A percentile compares a stretch with the other conserved stretches of the same genome.
Evolutionary conservation across 2,113 vertebrate genomes (phyloP).

Genomic region (Neogale vison): DNA sequence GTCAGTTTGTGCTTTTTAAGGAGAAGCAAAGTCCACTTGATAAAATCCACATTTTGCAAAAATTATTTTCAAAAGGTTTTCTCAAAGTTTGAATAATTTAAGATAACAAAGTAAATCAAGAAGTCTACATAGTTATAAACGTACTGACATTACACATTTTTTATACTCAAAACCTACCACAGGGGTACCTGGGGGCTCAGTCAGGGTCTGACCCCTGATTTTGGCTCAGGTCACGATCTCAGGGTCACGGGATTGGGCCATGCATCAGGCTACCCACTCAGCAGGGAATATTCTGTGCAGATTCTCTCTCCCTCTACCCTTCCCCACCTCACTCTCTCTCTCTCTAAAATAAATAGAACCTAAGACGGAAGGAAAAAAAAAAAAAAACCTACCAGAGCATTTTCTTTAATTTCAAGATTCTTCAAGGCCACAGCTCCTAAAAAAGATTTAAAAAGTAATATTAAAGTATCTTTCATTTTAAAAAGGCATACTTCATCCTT

Average conservation of each 20-base stretch:
- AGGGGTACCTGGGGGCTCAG: constrained; percentile 52
- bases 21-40: not conserved
- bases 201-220: not conserved
- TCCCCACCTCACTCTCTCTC: not conserved
- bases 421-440: constrained; percentile 93
- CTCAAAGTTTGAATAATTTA: constrained; percentile 43
- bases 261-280: not conserved
- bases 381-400: constrained; percentile 93
- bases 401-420: constrained; percentile 98
- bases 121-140: not conserved
- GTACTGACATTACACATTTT: constrained; percentile 28
- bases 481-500: not conserved
- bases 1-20: not conserved
- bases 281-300: not conserved
- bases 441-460: constrained; percentile 32
- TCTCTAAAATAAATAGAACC: not conserved
- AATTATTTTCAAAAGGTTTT: not conserved
- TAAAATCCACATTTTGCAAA: constrained; percentile 36
- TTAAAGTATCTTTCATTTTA: constrained; percentile 49
- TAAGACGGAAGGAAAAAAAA: not conserved
- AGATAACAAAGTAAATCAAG: not conserved
- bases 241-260: not conserved
- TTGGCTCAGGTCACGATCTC: not conserved
- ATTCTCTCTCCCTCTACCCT: not conserved
- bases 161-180: constrained; percentile 88